These are phyloP conservation scores for Rhegmatorhina hoffmannsi DNA, from an alignment of 2,113 vertebrate genomes.

Conservation along the genomic window DNA sequence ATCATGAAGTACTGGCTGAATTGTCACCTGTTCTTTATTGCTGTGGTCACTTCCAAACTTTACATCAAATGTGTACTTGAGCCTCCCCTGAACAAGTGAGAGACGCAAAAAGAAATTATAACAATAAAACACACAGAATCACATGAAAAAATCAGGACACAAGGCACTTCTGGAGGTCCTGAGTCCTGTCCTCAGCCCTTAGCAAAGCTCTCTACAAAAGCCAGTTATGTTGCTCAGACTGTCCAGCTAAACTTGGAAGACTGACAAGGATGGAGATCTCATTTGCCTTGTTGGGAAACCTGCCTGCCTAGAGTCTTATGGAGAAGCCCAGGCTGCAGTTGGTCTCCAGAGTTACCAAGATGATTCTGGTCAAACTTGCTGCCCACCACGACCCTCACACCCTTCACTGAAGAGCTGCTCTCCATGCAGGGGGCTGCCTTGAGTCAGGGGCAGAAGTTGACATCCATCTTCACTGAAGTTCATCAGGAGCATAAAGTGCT, in stretches of 20 bases:
- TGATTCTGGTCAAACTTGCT: neutral
- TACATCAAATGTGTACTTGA: neutral
- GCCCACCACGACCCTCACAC: neutral
- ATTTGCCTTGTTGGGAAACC: neutral
- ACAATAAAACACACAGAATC: neutral
- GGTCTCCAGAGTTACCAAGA: neutral
- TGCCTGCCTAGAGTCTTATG: neutral
- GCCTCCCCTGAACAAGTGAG: neutral
- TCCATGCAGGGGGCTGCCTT: neutral
- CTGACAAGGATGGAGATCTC: accelerated
- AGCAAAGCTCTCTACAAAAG: neutral
- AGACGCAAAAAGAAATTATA: neutral
- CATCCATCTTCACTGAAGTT: neutral
- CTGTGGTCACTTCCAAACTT: neutral
- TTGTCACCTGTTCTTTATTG: neutral
- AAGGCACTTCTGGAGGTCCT: neutral
- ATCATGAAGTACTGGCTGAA: neutral
- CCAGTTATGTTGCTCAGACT: neutral
- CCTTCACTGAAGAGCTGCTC: neutral
- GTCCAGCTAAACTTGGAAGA: neutral
- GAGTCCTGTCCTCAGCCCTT: neutral
- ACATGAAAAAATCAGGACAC: neutral
- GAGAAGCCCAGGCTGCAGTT: neutral
- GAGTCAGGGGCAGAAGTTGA: neutral
- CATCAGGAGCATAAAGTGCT: neutral